These are phyloP conservation scores for Trematocara marginatum DNA, from an alignment of 2,113 vertebrate genomes.

Conservation along the genomic window DNA sequence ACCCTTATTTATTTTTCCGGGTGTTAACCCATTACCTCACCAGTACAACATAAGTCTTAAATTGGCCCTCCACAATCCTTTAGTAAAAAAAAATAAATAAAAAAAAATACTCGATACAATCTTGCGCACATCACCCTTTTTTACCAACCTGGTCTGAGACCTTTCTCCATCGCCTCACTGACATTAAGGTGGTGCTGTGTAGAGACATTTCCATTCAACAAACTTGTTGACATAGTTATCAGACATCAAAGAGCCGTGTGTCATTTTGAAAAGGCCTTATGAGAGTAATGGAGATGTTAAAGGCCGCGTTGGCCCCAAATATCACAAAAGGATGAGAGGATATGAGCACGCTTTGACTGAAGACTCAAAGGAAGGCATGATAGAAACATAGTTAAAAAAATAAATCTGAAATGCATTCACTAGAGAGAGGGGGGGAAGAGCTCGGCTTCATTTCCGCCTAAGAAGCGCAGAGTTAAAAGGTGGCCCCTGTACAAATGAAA, in stretches of 20 bases:
- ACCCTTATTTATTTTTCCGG: neutral
- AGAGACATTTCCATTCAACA: slow-evolving; percentile 52
- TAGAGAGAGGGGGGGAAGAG: slow-evolving; percentile 3
- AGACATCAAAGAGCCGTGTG: slow-evolving; percentile 51
- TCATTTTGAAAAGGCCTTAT: slow-evolving; percentile 54
- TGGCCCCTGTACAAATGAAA: slow-evolving; percentile 96
- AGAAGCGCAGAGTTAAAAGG: slow-evolving; percentile 84
- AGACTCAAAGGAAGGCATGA: slow-evolving; percentile 33
- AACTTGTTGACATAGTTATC: slow-evolving; percentile 67
- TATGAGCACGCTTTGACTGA: slow-evolving; percentile 47
- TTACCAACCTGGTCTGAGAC: slow-evolving; percentile 2
- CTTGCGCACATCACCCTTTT: neutral
- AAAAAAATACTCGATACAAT: neutral
- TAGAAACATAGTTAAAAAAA: neutral
- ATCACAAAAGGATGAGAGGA: slow-evolving; percentile 61
- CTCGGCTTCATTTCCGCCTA: slow-evolving; percentile 78
- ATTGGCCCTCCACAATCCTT: neutral
- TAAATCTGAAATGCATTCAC: slow-evolving; percentile 39
- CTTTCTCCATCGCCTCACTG: slow-evolving; percentile 33
- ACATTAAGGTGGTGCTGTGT: slow-evolving; percentile 37
- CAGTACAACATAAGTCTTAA: neutral
- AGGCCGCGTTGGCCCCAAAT: slow-evolving; percentile 57
- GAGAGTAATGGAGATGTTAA: slow-evolving; percentile 61
- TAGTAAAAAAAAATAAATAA: neutral
- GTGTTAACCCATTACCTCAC: neutral